Base-by-base conservation (phyloP, 2,113 vertebrate genomes). In the Anoura caudifer region DNA sequence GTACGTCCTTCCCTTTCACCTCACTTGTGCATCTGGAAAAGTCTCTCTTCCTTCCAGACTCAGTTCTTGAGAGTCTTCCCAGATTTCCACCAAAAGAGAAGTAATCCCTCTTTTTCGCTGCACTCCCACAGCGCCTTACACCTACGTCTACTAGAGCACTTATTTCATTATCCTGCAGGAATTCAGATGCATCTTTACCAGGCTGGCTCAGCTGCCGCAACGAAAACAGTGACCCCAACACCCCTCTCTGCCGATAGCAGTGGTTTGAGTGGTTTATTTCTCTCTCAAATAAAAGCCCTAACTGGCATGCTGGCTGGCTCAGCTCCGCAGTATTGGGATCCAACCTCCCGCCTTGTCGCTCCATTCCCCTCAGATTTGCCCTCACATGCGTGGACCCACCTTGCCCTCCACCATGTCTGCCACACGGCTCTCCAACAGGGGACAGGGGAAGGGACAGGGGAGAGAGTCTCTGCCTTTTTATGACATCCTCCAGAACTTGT, bases 71-170 rank as follows among this genome's bases (percentile, higher is more conserved):
- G 28, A 93, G 73, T 43, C 83, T 43, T 77, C 73, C 83, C n/a
- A 73, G 80, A 56, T 70, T 70, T 63, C 41, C 38, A 82, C 11
- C 24, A 28, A 65, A 65, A 72, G 5, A 61, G 79, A 91, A 52
- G 16, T 10, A 20, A 15, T 38, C 31, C 36, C 33, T 45, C 31
- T 70, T 65, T 26, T 26, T 73, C 41, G 38, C 15, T 20, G 47
- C 4, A 7, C 26, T 28, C 7, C 8, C 13, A 24, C 0, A 20
- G 33, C 33, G 4, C 17, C 6, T 52, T 31, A 47, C 38, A 4
- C 5, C 0, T 4, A 0, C 0, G 3, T 31, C 45, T 31, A 4
- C 63, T 17, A 7, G 67, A 11, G 19, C 36, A 7, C 10, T 8
- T 43, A 69, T 9, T 7, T 31, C 28, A 19, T 2, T 8, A 61